phyloP scores from a whole-genome alignment of 2,888 invertebrate genomes.

The Linyphia triangularis region DNA sequence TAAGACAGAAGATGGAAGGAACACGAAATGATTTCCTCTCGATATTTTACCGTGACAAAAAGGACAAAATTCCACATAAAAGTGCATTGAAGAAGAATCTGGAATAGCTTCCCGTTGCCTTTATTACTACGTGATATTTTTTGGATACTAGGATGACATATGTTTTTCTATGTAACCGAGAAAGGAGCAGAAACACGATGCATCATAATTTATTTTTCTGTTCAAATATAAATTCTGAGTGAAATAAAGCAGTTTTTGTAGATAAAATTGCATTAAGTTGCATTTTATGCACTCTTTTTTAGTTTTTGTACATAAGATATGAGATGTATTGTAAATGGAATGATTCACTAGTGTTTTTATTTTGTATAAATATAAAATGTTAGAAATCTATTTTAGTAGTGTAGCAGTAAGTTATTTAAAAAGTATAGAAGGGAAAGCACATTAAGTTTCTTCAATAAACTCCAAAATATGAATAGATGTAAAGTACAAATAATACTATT shows the following conservation, averaged over 20 bases:
- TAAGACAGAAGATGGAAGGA: not conserved
- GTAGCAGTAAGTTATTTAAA: no score
- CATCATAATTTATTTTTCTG: slow-evolving; percentile 39
- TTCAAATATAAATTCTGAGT: slow-evolving; percentile 2
- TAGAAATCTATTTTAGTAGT: no score
- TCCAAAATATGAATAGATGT: no score
- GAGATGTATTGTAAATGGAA: no score
- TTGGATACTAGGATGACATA: not conserved
- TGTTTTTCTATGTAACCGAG: slow-evolving; percentile 17
- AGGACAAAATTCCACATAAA: slow-evolving; percentile 34
- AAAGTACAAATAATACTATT: no score
- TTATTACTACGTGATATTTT: slow-evolving; percentile 31
- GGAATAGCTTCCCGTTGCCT: slow-evolving; percentile 22
- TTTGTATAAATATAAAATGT: no score
- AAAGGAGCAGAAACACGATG: not conserved
- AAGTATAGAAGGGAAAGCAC: no score
- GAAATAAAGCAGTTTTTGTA: slow-evolving; percentile 8
- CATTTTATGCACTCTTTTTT: no score
- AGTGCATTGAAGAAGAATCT: slow-evolving; percentile 16
- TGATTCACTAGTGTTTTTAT: no score
- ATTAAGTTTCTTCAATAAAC: no score
- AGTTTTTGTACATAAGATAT: no score
- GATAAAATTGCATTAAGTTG: slow-evolving; percentile 8
- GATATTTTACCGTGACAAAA: slow-evolving; percentile 33
- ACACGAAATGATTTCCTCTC: slow-evolving; percentile 21